Percentiles rank a stretch among this genome's conserved stretches.
phyloP scores from a whole-genome alignment of 2,888 invertebrate species.

The Coenonympha arcania region DNA sequence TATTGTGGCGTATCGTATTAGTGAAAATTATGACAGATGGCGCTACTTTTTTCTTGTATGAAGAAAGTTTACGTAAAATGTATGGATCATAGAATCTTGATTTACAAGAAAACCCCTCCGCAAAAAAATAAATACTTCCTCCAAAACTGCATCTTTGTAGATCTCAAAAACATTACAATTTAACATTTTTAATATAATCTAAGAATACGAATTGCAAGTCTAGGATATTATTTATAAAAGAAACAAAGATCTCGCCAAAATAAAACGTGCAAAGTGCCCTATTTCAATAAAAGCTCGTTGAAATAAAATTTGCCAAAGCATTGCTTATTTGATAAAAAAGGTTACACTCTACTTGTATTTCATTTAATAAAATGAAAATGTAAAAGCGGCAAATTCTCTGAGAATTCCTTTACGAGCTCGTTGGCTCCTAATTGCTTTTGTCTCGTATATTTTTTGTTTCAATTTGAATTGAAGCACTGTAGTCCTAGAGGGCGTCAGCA shows the following conservation, averaged over 20 bases:
- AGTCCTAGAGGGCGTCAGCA: too few species aligned
- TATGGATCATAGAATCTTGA: too few species aligned
- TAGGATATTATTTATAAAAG: background rate
- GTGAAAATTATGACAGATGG: too few species aligned
- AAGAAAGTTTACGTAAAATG: too few species aligned
- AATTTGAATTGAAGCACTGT: constrained; percentile 5
- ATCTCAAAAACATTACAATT: too few species aligned
- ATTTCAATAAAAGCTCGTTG: background rate
- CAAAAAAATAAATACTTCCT: too few species aligned
- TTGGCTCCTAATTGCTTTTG: constrained; percentile 12
- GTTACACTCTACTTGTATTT: background rate
- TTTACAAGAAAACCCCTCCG: too few species aligned
- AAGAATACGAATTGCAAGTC: too few species aligned
- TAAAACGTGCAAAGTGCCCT: background rate
- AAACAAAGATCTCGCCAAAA: background rate
- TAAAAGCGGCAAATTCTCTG: constrained; percentile 8
- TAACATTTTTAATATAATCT: too few species aligned
- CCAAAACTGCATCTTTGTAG: too few species aligned
- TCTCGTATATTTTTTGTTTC: constrained; percentile 9
- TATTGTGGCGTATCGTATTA: too few species aligned
- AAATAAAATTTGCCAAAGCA: background rate
- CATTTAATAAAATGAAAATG: constrained; percentile 4
- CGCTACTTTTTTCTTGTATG: too few species aligned
- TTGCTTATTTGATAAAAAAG: constrained; percentile 10
- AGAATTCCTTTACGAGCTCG: constrained; percentile 11